Base-by-base conservation (phyloP, 2,113 vertebrate species). In the Tenebrosternarchus preto region DNA sequence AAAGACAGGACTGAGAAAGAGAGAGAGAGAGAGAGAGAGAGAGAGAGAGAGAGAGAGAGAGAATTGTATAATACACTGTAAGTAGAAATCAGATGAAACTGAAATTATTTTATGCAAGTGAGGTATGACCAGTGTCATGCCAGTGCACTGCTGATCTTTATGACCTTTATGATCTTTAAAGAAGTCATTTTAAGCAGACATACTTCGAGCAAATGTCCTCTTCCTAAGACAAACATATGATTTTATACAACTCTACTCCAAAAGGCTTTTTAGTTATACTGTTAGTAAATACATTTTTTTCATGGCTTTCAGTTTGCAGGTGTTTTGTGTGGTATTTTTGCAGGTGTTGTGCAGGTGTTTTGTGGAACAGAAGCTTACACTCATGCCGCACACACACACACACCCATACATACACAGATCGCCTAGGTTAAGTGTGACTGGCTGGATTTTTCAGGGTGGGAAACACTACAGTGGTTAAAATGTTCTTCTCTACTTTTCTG, bases 311-410 rank as follows among this genome's bases (percentile, higher is more conserved):
- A 12, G 22, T n/a, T n/a, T 31, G 53, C 7, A 29, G 31, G 29
- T 24, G 36, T 84, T 88, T 80, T 25, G 71, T 85, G 72, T 55
- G 69, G 56, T 61, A n/a, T n/a, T n/a, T n/a, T n/a, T n/a, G n/a
- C n/a, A n/a, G n/a, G n/a, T n/a, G n/a, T n/a, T n/a, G n/a, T n/a
- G n/a, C n/a, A n/a, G n/a, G n/a, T n/a, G n/a, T n/a, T n/a, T n/a
- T n/a, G n/a, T n/a, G n/a, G n/a, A n/a, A n/a, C n/a, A n/a, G n/a
- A n/a, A n/a, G n/a, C n/a, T n/a, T n/a, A n/a, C n/a, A n/a, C n/a
- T n/a, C n/a, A n/a, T n/a, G n/a, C 46, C 24, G 59, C 57, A n/a
- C 27, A 74, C 5, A 56, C 78, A 83, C 63, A 67, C 29, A 67
- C 73, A 64, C 8, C 43, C n/a, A 79, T 3, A 57, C 55, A 36